phyloP scores from a whole-genome alignment of 1,140 invertebrate genomes.

The Pogonus chalceus region DNA sequence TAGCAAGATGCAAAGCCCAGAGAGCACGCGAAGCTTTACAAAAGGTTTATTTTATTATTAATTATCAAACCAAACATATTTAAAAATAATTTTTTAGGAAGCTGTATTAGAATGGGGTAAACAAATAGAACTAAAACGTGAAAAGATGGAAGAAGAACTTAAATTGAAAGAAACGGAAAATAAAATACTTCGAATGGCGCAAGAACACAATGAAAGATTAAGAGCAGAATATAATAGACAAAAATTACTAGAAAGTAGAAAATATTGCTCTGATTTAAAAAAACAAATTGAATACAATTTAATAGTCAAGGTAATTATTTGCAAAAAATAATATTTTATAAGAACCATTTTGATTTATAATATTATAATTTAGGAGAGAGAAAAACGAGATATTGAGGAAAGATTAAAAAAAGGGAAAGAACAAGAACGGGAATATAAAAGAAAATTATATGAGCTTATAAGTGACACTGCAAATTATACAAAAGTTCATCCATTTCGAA shows the following conservation, averaged over 20 bases:
- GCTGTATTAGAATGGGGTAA: slow-evolving; percentile 22
- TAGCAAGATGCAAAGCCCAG: not conserved
- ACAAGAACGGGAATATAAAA: not conserved
- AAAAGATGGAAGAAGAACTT: slow-evolving; percentile 25
- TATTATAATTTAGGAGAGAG: not conserved
- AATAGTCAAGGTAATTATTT: slow-evolving; percentile 21
- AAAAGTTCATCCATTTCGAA: not conserved
- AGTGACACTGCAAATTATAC: not conserved
- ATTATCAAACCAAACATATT: not conserved
- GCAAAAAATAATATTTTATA: not conserved
- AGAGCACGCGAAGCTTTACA: not conserved
- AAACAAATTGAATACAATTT: slow-evolving; percentile 31
- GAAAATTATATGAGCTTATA: not conserved
- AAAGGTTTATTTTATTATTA: not conserved
- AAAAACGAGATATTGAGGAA: not conserved
- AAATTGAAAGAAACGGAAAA: slow-evolving; percentile 27
- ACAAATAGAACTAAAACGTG: slow-evolving; percentile 23
- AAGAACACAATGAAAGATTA: slow-evolving; percentile 24
- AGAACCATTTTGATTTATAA: not conserved
- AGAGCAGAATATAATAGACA: slow-evolving; percentile 24
- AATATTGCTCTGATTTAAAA: slow-evolving; percentile 28
- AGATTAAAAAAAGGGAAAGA: not conserved
- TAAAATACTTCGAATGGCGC: slow-evolving; percentile 23
- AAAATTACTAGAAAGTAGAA: slow-evolving; percentile 15
- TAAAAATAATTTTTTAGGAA: slow-evolving; percentile 16